Conservation (phyloP, 2,113 vertebrate genomes). For the Todiramphus saurophagus region DNA sequence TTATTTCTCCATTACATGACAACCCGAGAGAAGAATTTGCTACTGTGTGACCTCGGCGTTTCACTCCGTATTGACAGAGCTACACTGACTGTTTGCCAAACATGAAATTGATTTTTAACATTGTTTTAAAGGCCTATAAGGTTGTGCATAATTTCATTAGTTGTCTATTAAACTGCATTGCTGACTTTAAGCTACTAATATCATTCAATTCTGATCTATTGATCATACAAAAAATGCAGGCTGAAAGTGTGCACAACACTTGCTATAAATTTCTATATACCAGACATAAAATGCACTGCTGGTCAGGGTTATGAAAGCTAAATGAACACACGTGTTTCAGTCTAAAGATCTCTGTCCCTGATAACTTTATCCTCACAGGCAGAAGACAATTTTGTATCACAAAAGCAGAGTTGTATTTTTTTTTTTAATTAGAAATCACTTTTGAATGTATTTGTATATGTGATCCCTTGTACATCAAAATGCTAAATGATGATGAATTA, state of each 20-base stretch:
- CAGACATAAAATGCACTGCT: not conserved
- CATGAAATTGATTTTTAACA: slow-evolving; percentile 67
- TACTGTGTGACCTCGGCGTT: slow-evolving; percentile 33
- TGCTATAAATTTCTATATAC: slow-evolving; percentile 26
- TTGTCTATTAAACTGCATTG: slow-evolving; percentile 66
- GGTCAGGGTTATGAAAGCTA: not conserved
- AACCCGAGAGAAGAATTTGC: not conserved
- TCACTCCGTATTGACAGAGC: slow-evolving; percentile 47
- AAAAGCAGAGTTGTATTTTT: not conserved
- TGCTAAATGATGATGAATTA: not conserved
- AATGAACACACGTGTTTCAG: not conserved
- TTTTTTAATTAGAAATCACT: not conserved
- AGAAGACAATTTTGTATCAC: not conserved
- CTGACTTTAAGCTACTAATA: slow-evolving; percentile 49
- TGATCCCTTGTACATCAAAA: not conserved
- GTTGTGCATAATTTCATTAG: slow-evolving; percentile 67
- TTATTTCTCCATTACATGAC: not conserved
- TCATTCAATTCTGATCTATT: slow-evolving; percentile 71
- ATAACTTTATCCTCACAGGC: not conserved
- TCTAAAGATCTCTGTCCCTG: not conserved
- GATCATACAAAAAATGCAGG: slow-evolving; percentile 39
- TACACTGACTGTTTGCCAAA: slow-evolving; percentile 63
- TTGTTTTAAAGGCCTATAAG: slow-evolving; percentile 71
- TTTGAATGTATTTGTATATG: not conserved
- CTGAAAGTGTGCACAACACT: not conserved